These are phyloP conservation scores for Mareca strepera DNA, from an alignment of 2,797 vertebrate species.

Conservation along the genomic window DNA sequence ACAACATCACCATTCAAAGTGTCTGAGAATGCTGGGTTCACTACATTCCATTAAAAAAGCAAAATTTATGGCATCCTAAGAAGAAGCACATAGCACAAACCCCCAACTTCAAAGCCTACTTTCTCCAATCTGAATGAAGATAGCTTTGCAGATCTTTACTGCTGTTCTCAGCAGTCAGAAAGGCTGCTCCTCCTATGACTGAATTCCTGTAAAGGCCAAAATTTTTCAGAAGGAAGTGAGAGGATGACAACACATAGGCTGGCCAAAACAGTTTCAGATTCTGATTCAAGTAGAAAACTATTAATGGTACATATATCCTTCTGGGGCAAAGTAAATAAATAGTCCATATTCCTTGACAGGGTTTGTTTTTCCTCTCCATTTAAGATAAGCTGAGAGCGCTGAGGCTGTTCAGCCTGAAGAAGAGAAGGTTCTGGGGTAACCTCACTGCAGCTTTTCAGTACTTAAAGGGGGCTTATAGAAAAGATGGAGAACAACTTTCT, in stretches of 20 bases:
- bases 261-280: conserved; percentile 37
- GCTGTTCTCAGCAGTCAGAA: background rate
- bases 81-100: background rate
- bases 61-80: background rate
- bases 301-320: background rate
- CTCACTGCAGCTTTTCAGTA: too few species aligned
- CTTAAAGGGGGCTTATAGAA: too few species aligned
- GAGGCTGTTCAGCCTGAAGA: too few species aligned
- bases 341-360: background rate
- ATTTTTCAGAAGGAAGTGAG: conserved; percentile 41
- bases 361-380: background rate
- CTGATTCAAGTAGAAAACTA: background rate
- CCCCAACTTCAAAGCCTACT: background rate
- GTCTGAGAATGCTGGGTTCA: background rate
- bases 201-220: conserved; percentile 7
- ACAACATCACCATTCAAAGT: background rate
- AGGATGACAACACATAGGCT: background rate
- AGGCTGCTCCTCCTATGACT: background rate
- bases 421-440: too few species aligned
- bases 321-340: background rate
- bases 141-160: background rate
- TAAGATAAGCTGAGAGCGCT: too few species aligned
- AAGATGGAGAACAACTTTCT: too few species aligned
- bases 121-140: background rate
- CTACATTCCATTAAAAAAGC: background rate